Percentiles rank a stretch among this genome's conserved stretches.
phyloP scores from a whole-genome alignment of 1,140 invertebrate genomes.

The Brevipalpus yothersi region DNA sequence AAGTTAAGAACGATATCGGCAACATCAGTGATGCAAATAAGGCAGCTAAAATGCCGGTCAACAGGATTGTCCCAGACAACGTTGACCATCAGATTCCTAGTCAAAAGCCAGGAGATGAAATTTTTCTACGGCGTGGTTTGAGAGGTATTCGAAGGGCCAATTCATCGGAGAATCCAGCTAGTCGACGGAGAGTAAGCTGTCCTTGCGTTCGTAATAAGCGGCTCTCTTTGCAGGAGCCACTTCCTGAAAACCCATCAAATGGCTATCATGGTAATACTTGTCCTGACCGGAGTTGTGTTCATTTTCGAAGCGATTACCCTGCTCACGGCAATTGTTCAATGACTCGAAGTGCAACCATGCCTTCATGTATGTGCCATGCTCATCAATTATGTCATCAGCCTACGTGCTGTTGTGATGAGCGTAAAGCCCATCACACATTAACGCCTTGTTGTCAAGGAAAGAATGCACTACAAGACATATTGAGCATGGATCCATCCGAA shows the following conservation, averaged over 20 bases:
- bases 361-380: conserved; percentile 2
- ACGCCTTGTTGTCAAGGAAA: conserved; percentile 3
- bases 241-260: background rate
- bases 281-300: background rate
- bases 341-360: conserved; percentile 8
- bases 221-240: background rate
- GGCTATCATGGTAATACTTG: background rate
- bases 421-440: background rate
- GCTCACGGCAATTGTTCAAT: background rate
- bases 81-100: background rate
- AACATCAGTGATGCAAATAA: background rate
- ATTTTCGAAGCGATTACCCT: background rate
- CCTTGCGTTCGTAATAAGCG: background rate
- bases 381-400: background rate
- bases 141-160: too few species aligned
- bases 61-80: background rate
- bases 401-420: background rate
- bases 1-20: background rate
- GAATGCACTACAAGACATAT: background rate
- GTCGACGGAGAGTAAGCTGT: too few species aligned
- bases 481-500: background rate
- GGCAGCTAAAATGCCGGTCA: background rate
- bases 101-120: background rate
- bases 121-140: background rate
- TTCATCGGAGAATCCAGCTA: too few species aligned